Base-by-base conservation (phyloP, 2,113 vertebrate species). In the Ciconia boyciana region DNA sequence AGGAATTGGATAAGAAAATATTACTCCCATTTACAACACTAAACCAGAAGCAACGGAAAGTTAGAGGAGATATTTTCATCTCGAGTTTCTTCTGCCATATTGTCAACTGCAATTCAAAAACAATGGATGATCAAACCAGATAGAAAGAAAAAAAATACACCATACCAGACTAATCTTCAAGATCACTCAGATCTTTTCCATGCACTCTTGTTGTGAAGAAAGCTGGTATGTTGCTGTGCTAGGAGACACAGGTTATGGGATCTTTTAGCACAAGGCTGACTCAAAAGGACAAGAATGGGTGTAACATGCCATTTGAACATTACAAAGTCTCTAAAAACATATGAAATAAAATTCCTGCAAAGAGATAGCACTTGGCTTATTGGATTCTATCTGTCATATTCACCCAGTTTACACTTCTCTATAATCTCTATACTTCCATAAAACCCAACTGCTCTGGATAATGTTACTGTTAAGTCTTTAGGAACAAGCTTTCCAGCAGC, bases 321-420 rank as follows among this genome's bases (percentile, higher is more conserved):
- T 39, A 69, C 24, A 46, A 77, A 83, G 65, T 52, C 77, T 74
- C 86, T 64, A 75, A 91, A 94, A 92, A 74, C 36, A 80, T 49
- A 83, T 15, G 48, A 94, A 94, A 92, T 81, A 83, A 71, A 95
- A 93, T 77, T 74, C 64, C 81, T 87, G 69, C 79, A 78, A 95
- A 92, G 62, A 84, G 72, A 82, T 58, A 82, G 83, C 48, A 46
- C 80, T 94, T 82, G 61, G 61, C 69, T 95, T 88, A 71, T n/a
- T 65, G 87, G 64, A 75, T 49, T 82, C 89, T 70, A 93, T 91
- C 88, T 89, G 93, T 92, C 80, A 94, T 65, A 58, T 87, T 87
- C 65, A 89, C 77, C 89, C 87, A 91, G 62, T 76, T 76, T 97
- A 94, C 75, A 91, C 68, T 76, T 58, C 74, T 61, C 54, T 72